Evolutionary conservation across 2,888 invertebrate genomes (phyloP).

Genomic region (Eupithecia inturbata): DNA sequence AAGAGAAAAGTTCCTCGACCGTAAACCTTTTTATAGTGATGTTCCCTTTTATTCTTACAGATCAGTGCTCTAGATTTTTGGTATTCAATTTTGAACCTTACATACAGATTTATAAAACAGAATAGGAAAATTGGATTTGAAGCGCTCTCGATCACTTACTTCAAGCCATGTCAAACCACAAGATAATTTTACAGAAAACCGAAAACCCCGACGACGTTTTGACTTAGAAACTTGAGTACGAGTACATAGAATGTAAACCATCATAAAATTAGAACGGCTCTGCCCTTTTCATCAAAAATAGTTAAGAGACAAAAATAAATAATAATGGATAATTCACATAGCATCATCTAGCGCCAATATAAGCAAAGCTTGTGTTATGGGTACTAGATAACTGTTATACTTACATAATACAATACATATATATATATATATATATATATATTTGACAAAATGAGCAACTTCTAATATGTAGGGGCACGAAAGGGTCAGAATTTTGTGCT

Average conservation of each 20-base stretch:
- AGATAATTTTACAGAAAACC: neutral
- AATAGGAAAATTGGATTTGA: neutral
- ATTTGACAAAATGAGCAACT: too few species aligned
- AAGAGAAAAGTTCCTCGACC: slow-evolving; percentile 2
- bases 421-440: too few species aligned
- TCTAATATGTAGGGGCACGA: too few species aligned
- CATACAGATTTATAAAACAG: neutral
- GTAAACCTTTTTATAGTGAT: slow-evolving; percentile 13
- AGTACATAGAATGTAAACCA: too few species aligned
- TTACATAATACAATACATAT: too few species aligned
- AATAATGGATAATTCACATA: neutral
- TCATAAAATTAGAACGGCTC: neutral
- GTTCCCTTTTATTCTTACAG: slow-evolving; percentile 10
- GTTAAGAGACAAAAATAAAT: neutral
- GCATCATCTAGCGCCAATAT: neutral
- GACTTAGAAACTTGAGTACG: neutral
- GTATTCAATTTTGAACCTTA: neutral
- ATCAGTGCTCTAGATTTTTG: neutral
- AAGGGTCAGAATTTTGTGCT: too few species aligned
- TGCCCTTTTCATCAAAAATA: neutral
- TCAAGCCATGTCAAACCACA: neutral
- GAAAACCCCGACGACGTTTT: too few species aligned
- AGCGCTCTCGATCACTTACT: neutral
- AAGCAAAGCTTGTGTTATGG: neutral
- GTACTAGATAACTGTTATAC: too few species aligned